These are phyloP conservation scores for Anthopleura xanthogrammica DNA, from an alignment of 92 coral and sea anemone genomes.

Conservation along the genomic window DNA sequence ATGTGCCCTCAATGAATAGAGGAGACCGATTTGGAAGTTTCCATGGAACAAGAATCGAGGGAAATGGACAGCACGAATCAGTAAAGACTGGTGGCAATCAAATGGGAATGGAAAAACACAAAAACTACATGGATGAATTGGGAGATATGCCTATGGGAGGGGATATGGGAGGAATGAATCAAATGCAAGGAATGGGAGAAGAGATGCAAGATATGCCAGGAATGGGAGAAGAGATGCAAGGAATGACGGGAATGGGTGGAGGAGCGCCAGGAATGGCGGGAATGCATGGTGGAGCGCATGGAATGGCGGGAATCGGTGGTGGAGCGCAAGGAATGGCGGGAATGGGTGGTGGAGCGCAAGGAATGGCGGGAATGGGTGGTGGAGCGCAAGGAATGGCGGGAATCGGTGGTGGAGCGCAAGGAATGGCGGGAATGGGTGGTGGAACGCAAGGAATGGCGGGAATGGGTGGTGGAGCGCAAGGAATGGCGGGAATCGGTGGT, in stretches of 20 bases:
- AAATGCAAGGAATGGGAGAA: conserved; percentile 10
- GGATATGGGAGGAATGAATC: conserved; percentile 5
- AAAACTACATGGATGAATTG: conserved; percentile 12
- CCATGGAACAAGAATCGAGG: conserved; percentile 2
- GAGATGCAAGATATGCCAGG: conserved; percentile 16
- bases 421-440: neutral
- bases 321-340: neutral
- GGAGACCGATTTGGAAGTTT: conserved; percentile 5
- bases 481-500: conserved; percentile 8
- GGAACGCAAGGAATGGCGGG: conserved; percentile 17
- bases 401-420: neutral
- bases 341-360: conserved; percentile 1
- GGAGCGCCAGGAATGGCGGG: conserved; percentile 23
- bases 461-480: conserved; percentile 22
- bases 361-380: conserved; percentile 2
- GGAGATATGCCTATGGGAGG: conserved; percentile 19
- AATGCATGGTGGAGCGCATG: conserved; percentile 9
- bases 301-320: neutral
- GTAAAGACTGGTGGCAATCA: conserved; percentile 5
- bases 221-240: conserved; percentile 22
- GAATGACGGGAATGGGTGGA: conserved; percentile 19
- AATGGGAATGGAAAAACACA: conserved; percentile 19
- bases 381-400: neutral
- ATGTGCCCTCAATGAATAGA: neutral
- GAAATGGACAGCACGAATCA: neutral